These are phyloP conservation scores for Lycaena phlaeas DNA, from an alignment of 2,888 invertebrate genomes.

Conservation along the genomic window DNA sequence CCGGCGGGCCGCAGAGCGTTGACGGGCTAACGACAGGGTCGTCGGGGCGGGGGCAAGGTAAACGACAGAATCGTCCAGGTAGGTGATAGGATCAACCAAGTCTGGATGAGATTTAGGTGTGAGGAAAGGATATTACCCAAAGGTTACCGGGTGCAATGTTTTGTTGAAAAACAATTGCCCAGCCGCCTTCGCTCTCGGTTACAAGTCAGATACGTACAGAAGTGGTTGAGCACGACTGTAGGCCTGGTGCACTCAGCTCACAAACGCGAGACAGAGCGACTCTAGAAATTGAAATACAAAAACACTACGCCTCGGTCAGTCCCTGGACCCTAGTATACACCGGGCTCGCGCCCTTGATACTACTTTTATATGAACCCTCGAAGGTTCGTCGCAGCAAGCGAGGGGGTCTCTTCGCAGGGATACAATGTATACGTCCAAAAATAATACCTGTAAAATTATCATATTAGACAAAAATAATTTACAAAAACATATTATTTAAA, in stretches of 20 bases:
- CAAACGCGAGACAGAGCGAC: slow-evolving; percentile 30
- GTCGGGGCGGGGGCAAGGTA: neutral
- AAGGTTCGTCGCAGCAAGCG: slow-evolving; percentile 40
- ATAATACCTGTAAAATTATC: slow-evolving; percentile 43
- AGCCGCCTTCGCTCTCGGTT: slow-evolving; percentile 48
- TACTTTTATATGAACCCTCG: slow-evolving; percentile 51
- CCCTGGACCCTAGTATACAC: slow-evolving; percentile 60
- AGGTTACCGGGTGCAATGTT: slow-evolving; percentile 61
- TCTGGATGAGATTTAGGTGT: slow-evolving; percentile 7
- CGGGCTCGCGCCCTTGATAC: slow-evolving; percentile 54
- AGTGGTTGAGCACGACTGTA: slow-evolving; percentile 61
- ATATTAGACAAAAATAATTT: slow-evolving; percentile 9
- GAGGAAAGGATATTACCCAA: slow-evolving; percentile 19
- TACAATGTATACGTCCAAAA: slow-evolving; percentile 20
- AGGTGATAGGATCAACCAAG: too few relatives aligned
- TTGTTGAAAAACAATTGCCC: slow-evolving; percentile 70
- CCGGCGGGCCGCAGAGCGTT: slow-evolving; percentile 34
- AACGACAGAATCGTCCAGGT: neutral
- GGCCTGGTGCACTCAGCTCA: slow-evolving; percentile 42
- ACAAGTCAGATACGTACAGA: slow-evolving; percentile 54
- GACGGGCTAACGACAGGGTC: slow-evolving; percentile 20
- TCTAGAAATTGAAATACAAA: slow-evolving; percentile 26
- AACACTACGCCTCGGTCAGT: slow-evolving; percentile 39
- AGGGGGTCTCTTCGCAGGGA: slow-evolving; percentile 56
- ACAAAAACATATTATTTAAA: neutral